Evolutionary conservation across 2,888 invertebrate species (phyloP), one percentile per base, ranked within the genome.

Genomic region (Cerastis leucographa): DNA sequence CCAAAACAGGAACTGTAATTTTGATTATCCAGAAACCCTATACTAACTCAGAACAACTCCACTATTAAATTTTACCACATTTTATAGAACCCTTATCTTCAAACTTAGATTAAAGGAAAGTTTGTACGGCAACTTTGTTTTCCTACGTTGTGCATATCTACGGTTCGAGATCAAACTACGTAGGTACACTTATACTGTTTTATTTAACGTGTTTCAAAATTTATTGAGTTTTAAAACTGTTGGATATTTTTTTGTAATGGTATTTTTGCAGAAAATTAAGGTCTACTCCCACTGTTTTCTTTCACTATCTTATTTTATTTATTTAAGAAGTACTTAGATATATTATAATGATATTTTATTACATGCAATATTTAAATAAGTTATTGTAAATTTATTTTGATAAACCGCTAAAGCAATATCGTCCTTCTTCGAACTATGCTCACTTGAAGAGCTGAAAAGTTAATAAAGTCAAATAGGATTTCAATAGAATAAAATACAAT

Each of bases 41-140:
- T 81, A 85, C 87, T 72, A 87, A 83, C 46, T 76, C 76, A 74
- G 74, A 77, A 76, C 64, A 65, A 71, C 70, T 75, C 64, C 54
- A 61, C 76, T 85, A 85, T 88, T 83, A 85, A 84, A 87, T 82
- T 83, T 86, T 74, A 84, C 86, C 78, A 80, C 82, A 88, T 87
- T 90, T 88, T 87, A 85, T 85, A 84, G 85, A 87, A 86, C 85
- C 87, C 87, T 85, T 87, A 90, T 90, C 87, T 89, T 85, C 87
- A 89, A 92, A 91, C 90, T 91, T 90, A 91, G 90, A 92, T 91
- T 92, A 90, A 89, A 91, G 78, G 81, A 87, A 91, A 91, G 84
- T 91, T 92, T 85, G 82, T 86, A 80, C 77, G 68, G 69, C 74
- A 87, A 87, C 82, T 85, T 86, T 86, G 86, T 86, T 87, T 87